Evolutionary conservation across 2,888 invertebrate genomes (phyloP), one percentile per base, ranked within the genome.

Genomic region (Nomada lathburiana): DNA sequence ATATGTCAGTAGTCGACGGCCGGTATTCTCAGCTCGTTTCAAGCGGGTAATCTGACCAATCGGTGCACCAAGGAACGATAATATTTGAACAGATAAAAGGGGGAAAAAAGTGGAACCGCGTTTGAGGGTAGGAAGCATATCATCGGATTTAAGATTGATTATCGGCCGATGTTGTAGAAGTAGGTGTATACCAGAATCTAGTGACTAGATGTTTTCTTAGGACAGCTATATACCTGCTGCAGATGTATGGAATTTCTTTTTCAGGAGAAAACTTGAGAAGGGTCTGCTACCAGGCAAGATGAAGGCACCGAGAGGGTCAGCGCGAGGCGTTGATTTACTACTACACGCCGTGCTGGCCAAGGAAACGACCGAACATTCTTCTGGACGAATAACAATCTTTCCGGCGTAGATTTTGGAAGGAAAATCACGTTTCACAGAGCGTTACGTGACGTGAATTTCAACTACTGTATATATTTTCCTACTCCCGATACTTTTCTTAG

Each of bases 141-240:
- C 13, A 36, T 42, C 26, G 42, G 55, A 29, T 60, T 53, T 1
- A 11, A 26, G 50, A 65, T 67, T 26, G 62, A 77, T 71, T 68
- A 71, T 78, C 75, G 75, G 9, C 71, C 2, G 23, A n/a, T 20
- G 65, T 23, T 20, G 18, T 60, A 18, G n/a, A 29, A 26, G 23
- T 13, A 50, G 52, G 36, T 4, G 42, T n/a, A 11, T 47, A 23
- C 13, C 9, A 3, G 23, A 16, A 26, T 53, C 1, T 4, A 16
- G 18, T 53, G 47, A 11, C 18, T n/a, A 5, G 23, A 60, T 83
- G 57, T 83, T 83, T 73, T 67, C 55, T 76, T 76, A 82, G 81
- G 79, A 60, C 74, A 13, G 11, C 78, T 85, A 47, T 16, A 47
- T 47, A 85, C 76, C 85, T 76, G 79, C 68, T 16, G 26, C 13